Evolutionary conservation across 2,113 vertebrate genomes (phyloP), one percentile per base, ranked within the genome.

Genomic region (cat (Felis catus)): DNA sequence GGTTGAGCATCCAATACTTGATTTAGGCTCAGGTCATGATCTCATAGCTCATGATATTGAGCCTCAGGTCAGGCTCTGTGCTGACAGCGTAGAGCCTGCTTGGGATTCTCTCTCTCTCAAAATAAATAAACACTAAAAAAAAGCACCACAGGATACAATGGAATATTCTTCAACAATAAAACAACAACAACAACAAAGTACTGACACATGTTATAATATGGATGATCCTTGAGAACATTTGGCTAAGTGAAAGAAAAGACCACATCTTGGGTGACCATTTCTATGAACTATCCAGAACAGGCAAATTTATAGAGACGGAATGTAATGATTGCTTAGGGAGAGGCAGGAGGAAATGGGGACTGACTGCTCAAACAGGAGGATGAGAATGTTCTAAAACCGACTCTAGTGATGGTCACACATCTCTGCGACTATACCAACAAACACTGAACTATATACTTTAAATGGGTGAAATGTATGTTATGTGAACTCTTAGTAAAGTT

Each of bases 231-330:
- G 83, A 70, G 23, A 89, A 89, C 36, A 93, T 19, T 78, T 70
- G 25, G 33, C 41, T 80, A 93, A 39, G 68, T 76, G 33, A 76
- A 71, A 96, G 51, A 97, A 84, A 95, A 66, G 45, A 73, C 66
- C 36, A 58, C 4, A 41, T 27, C 14, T 31, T 76, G 27, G 71
- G 7, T 89, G 71, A 92, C 58, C 41, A 73, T 70, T 68, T 55
- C 25, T 51, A 92, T 36, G 33, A 96, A 82, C 36, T 36, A 6
- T 51, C 21, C 23, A 73, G 61, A 78, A 92, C 0, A 93, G 82
- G 39, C 45, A 89, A 51, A 68, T 81, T 70, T 80, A 91, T 74
- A 91, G 33, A 36, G 58, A 53, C 3, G 61, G 1, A 51, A 95
- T 93, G 16, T 41, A 82, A 18, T 55, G 39, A 48, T 15, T 81